These are phyloP conservation scores for Prionchulus punctatus DNA, from an alignment of 2,888 invertebrate species.

Conservation along the genomic window DNA sequence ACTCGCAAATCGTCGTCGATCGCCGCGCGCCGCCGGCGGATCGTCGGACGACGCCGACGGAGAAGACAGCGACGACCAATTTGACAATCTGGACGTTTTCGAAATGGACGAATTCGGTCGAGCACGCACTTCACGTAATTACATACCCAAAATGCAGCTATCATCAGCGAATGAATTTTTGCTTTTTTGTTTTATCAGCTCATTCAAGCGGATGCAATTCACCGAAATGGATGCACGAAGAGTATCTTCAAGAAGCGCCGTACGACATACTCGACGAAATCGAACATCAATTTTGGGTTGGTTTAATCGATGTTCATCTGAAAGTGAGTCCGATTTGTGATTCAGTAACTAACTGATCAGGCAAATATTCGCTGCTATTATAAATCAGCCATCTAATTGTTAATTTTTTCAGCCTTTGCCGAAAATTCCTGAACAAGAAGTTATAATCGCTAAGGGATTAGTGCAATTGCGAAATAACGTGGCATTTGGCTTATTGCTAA, in stretches of 20 bases:
- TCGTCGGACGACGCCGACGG: too few species aligned
- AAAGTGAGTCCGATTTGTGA: slow-evolving; percentile 16
- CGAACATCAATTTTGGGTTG: slow-evolving; percentile 45
- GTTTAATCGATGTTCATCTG: slow-evolving; percentile 27
- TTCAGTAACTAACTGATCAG: background rate
- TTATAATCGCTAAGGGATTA: slow-evolving; percentile 45
- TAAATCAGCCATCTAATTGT: too few species aligned
- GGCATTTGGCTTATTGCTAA: slow-evolving; percentile 90
- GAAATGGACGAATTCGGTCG: background rate
- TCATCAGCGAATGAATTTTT: background rate
- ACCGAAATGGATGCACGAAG: slow-evolving; percentile 11
- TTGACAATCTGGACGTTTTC: background rate
- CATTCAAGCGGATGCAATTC: too few species aligned
- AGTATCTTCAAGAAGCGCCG: slow-evolving; percentile 17
- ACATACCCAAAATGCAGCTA: background rate
- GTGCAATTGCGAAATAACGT: slow-evolving; percentile 76
- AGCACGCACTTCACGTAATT: background rate
- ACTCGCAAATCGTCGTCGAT: too few species aligned
- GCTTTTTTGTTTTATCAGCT: too few species aligned
- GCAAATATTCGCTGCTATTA: too few species aligned
- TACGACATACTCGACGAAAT: slow-evolving; percentile 25
- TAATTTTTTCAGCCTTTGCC: slow-evolving; percentile 20
- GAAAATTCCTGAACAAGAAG: slow-evolving; percentile 20
- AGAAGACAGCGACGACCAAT: background rate
- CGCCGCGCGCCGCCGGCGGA: too few species aligned